Evolutionary conservation across 1,140 invertebrate genomes (phyloP).

Genomic region (Neelides sp.): DNA sequence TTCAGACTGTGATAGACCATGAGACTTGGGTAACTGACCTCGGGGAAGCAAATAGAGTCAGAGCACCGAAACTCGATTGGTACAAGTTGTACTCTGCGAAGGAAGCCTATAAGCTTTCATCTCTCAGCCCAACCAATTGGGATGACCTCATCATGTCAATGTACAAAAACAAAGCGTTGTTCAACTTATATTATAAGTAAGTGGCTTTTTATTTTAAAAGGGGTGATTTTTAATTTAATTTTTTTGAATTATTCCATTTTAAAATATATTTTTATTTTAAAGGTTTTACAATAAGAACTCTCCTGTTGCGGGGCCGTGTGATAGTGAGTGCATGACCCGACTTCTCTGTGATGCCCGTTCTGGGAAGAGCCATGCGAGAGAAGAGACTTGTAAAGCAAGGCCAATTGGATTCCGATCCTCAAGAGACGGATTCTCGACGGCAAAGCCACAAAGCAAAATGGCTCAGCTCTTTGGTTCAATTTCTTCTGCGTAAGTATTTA

Average conservation of each 20-base stretch:
- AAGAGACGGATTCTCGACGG: conserved; percentile 12
- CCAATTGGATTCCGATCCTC: conserved; percentile 22
- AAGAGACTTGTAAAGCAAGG: conserved; percentile 49
- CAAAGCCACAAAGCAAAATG: conserved; percentile 18
- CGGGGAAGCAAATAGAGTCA: conserved; percentile 65
- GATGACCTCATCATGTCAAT: conserved; percentile 69
- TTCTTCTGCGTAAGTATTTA: conserved; percentile 30
- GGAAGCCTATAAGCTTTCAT: conserved; percentile 65
- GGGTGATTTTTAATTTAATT: neutral
- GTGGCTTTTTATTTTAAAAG: conserved; percentile 10
- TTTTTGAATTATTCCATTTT: neutral
- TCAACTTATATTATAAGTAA: conserved; percentile 80
- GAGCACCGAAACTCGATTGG: conserved; percentile 50
- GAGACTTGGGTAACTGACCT: conserved; percentile 91
- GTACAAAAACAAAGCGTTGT: conserved; percentile 66
- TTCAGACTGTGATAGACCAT: conserved; percentile 76
- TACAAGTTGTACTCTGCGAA: conserved; percentile 74
- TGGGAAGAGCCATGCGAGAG: conserved; percentile 70
- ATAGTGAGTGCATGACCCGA: conserved; percentile 68
- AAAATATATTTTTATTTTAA: conserved; percentile 15
- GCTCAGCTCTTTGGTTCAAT: conserved; percentile 20
- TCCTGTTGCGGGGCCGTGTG: conserved; percentile 59
- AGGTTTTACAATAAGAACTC: conserved; percentile 83
- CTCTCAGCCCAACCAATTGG: conserved; percentile 70
- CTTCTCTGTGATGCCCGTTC: conserved; percentile 71